Evolutionary conservation across 2,113 vertebrate genomes (phyloP).

Genomic region (Heteronetta atricapilla): DNA sequence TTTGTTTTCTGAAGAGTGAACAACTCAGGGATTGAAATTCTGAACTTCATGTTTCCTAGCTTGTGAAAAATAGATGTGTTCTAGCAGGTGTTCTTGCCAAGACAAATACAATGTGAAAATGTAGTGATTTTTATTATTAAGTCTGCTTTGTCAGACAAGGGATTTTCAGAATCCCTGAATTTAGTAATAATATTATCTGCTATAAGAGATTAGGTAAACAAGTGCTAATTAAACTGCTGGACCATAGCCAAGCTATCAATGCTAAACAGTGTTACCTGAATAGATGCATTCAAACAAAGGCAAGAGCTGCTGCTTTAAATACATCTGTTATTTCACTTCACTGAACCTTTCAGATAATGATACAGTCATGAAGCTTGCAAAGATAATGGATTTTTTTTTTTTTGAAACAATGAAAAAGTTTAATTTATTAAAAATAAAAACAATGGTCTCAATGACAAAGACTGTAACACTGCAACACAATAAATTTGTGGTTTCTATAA

Average conservation of each 20-base stretch:
- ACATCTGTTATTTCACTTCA: background rate
- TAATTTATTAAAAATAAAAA: background rate
- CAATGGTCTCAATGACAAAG: background rate
- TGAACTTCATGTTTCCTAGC: constrained; percentile 56
- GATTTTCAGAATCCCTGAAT: constrained; percentile 50
- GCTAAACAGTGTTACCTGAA: constrained; percentile 8
- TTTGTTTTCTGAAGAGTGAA: constrained; percentile 44
- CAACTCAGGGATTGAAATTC: constrained; percentile 45
- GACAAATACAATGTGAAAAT: constrained; percentile 23
- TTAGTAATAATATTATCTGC: constrained; percentile 63
- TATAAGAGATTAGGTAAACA: constrained; percentile 64
- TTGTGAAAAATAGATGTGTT: constrained; percentile 43
- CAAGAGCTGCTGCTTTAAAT: background rate
- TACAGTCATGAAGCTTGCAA: background rate
- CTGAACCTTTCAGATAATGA: background rate
- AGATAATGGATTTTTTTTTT: background rate
- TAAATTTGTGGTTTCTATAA: background rate
- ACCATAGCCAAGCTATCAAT: constrained; percentile 27
- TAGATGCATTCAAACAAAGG: background rate
- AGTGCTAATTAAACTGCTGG: constrained; percentile 69
- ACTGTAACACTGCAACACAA: background rate
- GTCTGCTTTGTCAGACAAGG: background rate
- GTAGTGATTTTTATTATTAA: constrained; percentile 49
- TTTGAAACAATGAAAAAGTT: background rate
- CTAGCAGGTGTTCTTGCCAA: constrained; percentile 7